Base-by-base conservation (phyloP, 2,113 vertebrate species). In the Rhadina sibilatrix region DNA sequence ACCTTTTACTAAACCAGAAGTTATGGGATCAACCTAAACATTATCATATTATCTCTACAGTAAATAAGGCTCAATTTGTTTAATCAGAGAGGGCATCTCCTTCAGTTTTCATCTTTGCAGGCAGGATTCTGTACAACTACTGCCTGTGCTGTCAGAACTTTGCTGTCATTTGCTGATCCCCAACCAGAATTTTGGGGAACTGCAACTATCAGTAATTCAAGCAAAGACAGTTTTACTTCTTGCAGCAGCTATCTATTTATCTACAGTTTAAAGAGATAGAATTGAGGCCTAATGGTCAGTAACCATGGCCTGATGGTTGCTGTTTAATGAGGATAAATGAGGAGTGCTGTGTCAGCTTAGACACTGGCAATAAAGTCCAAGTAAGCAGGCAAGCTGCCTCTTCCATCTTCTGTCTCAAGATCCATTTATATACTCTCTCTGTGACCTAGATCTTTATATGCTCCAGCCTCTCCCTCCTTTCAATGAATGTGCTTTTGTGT, bases 311-410 rank as follows among this genome's bases (percentile, higher is more conserved):
- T 96, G 80, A 89, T 81, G 81, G 57, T 49, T 83, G 38, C 49
- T 77, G 33, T 77, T 97, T 92, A 94, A 94, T 85, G 80, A 81
- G 83, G 42, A 91, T 88, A 95, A 95, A 95, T 93, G 80, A 76
- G 61, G 46, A 92, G 15, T 53, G 42, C 75, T 93, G 56, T 53
- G 60, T 66, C 68, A 84, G 66, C 76, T 91, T 80, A 66, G 66
- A 86, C 90, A 68, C 46, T 23, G 40, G 69, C 49, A 85, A 74
- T 88, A 53, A 94, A 93, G n/a, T 80, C 74, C 37, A 30, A 66
- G 49, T 72, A 88, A 74, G 61, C 70, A 72, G 92, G 72, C 38
- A 96, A 59, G 50, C 66, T 46, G 25, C 52, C 70, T 77, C 42
- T 56, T 89, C 54, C 52, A 79, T 83, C 88, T 80, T 71, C 78